Percentiles rank a stretch among this genome's conserved stretches.
Conservation (phyloP, 1,140 invertebrate species). For the Lycorma delicatula region DNA sequence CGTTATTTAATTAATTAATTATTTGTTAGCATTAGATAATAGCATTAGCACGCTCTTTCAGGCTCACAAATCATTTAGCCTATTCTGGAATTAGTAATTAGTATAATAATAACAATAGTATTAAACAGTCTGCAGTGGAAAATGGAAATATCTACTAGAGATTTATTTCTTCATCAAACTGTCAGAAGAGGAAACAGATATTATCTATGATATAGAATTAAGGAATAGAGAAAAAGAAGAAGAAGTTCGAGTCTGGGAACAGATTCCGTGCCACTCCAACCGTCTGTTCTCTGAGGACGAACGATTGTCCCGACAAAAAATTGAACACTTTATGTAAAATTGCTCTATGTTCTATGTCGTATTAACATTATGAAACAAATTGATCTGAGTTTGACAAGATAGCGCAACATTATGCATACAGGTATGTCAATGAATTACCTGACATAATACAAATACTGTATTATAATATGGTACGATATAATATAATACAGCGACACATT, state of each 20-base stretch:
- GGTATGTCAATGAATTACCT: neutral
- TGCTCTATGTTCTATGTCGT: conserved; percentile 1
- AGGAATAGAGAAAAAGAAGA: conserved; percentile 1
- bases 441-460: neutral
- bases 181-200: conserved; percentile 3
- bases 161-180: neutral
- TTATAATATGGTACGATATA: neutral
- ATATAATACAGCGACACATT: neutral
- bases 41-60: too few species aligned
- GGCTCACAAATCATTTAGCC: too few species aligned
- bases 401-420: neutral
- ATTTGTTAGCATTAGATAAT: neutral
- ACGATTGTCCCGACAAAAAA: conserved; percentile 1
- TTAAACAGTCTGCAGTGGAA: neutral
- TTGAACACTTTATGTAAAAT: neutral
- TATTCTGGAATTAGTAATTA: neutral
- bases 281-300: neutral
- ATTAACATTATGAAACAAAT: conserved; percentile 1
- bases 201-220: conserved; percentile 5
- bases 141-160: neutral
- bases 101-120: neutral
- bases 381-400: neutral
- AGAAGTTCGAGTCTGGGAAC: neutral
- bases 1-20: neutral
- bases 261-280: neutral